These are phyloP conservation scores for Linepithema humile DNA, from an alignment of 1,140 invertebrate genomes.

Conservation along the genomic window DNA sequence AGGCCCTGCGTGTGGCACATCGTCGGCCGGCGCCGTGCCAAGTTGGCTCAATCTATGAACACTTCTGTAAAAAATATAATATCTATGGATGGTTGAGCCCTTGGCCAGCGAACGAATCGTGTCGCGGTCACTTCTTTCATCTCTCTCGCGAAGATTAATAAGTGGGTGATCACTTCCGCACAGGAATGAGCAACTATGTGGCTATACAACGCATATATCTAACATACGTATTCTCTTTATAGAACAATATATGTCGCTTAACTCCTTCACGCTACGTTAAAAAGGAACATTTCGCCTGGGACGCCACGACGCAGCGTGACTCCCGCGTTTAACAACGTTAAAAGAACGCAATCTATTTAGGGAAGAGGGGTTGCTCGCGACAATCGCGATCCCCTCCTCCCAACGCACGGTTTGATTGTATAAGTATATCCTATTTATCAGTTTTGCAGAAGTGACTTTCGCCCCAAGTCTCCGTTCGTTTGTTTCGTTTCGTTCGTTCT, in stretches of 20 bases:
- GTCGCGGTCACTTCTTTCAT: slow-evolving; percentile 56
- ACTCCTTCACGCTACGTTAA: slow-evolving; percentile 4
- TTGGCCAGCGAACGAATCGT: slow-evolving; percentile 74
- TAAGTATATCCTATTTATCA: slow-evolving; percentile 57
- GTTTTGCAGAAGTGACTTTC: slow-evolving; percentile 70
- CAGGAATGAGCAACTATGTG: slow-evolving; percentile 52
- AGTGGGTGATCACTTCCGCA: slow-evolving; percentile 70
- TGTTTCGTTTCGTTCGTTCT: background rate
- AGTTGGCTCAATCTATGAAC: slow-evolving; percentile 82
- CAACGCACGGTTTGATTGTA: slow-evolving; percentile 63
- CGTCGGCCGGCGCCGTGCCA: slow-evolving; percentile 71
- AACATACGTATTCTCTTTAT: slow-evolving; percentile 48
- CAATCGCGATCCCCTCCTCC: background rate
- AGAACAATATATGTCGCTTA: slow-evolving; percentile 34
- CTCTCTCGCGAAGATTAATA: slow-evolving; percentile 47
- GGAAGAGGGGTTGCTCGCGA: background rate
- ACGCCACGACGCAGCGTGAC: background rate
- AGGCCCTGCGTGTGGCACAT: slow-evolving; percentile 79
- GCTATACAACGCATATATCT: slow-evolving; percentile 43
- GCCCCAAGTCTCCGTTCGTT: slow-evolving; percentile 69
- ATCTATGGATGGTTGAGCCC: slow-evolving; percentile 83
- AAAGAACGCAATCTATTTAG: slow-evolving; percentile 70
- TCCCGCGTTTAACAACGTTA: slow-evolving; percentile 54
- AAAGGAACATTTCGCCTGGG: slow-evolving; percentile 52
- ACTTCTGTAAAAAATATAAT: slow-evolving; percentile 84